These are phyloP conservation scores for Masticophis lateralis DNA, from an alignment of 2,797 vertebrate genomes.

Conservation along the genomic window DNA sequence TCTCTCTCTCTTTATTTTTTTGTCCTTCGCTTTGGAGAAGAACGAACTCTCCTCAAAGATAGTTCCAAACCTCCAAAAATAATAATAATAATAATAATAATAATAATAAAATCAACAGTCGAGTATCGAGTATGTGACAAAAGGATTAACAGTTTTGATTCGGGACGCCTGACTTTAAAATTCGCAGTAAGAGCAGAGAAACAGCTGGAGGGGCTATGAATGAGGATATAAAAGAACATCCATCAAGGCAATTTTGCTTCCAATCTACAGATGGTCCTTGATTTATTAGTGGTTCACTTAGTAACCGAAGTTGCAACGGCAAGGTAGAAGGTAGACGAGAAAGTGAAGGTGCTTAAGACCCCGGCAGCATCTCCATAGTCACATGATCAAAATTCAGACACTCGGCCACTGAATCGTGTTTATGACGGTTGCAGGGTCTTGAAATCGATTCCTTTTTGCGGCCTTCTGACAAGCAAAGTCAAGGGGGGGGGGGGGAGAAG, in stretches of 20 bases:
- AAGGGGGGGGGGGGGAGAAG: too few relatives aligned
- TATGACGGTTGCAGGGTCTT: too few relatives aligned
- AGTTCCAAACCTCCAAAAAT: constrained; percentile 10
- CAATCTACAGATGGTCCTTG: neutral
- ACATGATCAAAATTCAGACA: too few relatives aligned
- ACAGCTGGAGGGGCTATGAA: neutral
- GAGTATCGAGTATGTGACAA: constrained; percentile 28
- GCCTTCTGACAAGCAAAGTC: too few relatives aligned
- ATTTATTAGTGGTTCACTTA: neutral
- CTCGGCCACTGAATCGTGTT: too few relatives aligned
- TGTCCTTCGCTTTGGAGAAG: neutral
- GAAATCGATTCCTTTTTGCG: neutral
- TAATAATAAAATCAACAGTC: constrained; percentile 59
- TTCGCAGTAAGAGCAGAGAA: constrained; percentile 62
- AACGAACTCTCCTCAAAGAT: constrained; percentile 4
- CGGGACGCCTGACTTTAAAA: constrained; percentile 60
- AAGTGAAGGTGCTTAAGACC: neutral
- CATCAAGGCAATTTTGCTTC: constrained; percentile 24
- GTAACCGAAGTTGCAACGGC: neutral
- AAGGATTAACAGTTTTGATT: constrained; percentile 48
- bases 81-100: constrained; percentile 4
- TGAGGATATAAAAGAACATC: constrained; percentile 28
- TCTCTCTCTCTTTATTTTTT: accelerated
- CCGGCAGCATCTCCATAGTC: too few relatives aligned
- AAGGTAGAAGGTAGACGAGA: too few relatives aligned